Base-by-base conservation (phyloP, 2,888 invertebrate species). In the Apotomis capreana region DNA sequence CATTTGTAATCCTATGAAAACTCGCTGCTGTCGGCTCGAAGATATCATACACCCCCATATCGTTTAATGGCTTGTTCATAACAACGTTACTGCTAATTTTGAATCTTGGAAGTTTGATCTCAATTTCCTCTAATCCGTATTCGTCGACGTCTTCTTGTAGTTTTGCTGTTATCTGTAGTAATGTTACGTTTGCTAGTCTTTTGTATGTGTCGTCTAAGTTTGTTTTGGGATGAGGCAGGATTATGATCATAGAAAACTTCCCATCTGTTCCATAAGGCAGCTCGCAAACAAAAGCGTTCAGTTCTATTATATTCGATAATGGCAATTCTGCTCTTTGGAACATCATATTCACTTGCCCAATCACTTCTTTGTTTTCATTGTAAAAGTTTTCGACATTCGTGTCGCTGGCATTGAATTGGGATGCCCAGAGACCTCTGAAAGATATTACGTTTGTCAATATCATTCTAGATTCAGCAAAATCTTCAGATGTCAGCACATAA, bases 271-370 rank as follows among this genome's bases (percentile, higher is more conserved):
- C 95, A 76, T 96, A 97, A 0, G 96, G 95, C 67, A 97, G 80
- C 79, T 96, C 96, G 0, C 96, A 80, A 0, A 95, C 94, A 76
- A 94, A 94, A 0, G 95, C 94, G 61, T 94, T 92, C 64, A 96
- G 82, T 0, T 89, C 84, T 44, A 91, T 86, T n/a, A 95, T 89
- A 74, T 94, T 92, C 0, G 94, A 92, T 80, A 94, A 96, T 0
- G 94, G 93, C 62, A 95, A 95, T 58, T 90, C 84, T 0, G 93
- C 94, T 75, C 93, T 91, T 77, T 95, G 95, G 75, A 93, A 94
- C 97, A 97, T 97, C 96, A 97, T 97, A 70, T 95, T 94, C 0
- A 96, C 95, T 74, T 90, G 84, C 0, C 95, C 95, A 9, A 93
- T 80, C 10, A 87, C 81, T 6, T 84, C 81, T 57, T 92, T 94